These are phyloP conservation scores for Scrobipalpa costella DNA, from an alignment of 2,888 invertebrate genomes.

Conservation along the genomic window DNA sequence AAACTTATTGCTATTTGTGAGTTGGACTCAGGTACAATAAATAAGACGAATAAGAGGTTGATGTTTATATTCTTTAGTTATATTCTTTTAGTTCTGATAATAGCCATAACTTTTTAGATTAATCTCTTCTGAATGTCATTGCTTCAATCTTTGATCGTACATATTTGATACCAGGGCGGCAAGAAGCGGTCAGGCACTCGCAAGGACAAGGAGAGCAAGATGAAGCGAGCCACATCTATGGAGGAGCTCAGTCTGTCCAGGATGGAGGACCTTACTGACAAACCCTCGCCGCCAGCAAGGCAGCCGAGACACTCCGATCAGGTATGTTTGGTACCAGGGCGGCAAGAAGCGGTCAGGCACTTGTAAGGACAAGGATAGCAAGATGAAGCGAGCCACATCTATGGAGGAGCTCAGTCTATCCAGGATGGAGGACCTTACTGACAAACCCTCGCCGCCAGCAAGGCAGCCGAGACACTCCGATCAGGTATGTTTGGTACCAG, in stretches of 20 bases:
- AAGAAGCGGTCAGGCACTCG: too few relatives aligned
- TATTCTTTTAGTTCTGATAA: too few relatives aligned
- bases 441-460: conserved; percentile 50
- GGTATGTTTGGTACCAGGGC: conserved; percentile 33
- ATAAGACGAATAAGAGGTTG: too few relatives aligned
- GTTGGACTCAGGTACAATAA: too few relatives aligned
- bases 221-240: conserved; percentile 88
- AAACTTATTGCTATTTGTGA: too few relatives aligned
- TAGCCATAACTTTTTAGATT: too few relatives aligned
- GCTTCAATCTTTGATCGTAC: too few relatives aligned
- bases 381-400: conserved; percentile 87
- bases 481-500: conserved; percentile 26
- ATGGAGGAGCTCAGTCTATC: conserved; percentile 90
- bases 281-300: conserved; percentile 43
- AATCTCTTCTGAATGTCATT: too few relatives aligned
- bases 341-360: conserved; percentile 77
- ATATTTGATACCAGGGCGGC: conserved; percentile 39
- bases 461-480: conserved; percentile 32
- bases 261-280: conserved; percentile 85
- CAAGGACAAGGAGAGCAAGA: conserved; percentile 65
- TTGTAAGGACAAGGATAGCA: conserved; percentile 66
- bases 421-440: conserved; percentile 86
- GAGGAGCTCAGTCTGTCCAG: conserved; percentile 90
- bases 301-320: conserved; percentile 30
- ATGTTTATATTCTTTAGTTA: too few relatives aligned